Evolutionary conservation across 2,797 vertebrate genomes (phyloP).

Genomic region (Kryptopterus vitreolus): DNA sequence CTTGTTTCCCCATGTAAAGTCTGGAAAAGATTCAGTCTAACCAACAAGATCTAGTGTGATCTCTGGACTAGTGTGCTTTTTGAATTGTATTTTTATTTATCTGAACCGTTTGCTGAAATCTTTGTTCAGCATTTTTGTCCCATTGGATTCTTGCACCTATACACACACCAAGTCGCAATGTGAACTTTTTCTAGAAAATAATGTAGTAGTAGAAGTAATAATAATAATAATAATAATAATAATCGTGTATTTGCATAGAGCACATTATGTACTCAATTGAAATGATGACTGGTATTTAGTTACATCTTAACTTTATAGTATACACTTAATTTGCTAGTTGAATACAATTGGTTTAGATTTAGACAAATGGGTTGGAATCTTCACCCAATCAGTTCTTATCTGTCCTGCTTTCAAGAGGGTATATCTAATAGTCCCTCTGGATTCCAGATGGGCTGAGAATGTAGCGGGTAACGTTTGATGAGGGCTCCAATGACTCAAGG

Average conservation of each 20-base stretch:
- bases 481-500: slow-evolving; percentile 73
- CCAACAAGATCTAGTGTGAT: background rate
- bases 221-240: background rate
- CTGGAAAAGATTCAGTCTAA: background rate
- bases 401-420: slow-evolving; percentile 43
- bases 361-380: background rate
- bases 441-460: slow-evolving; percentile 37
- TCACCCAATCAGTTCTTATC: slow-evolving; percentile 3
- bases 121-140: background rate
- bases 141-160: background rate
- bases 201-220: background rate
- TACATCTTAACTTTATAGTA: background rate
- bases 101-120: background rate
- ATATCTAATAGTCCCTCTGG: slow-evolving; percentile 14
- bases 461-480: slow-evolving; percentile 67
- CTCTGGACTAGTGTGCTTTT: background rate
- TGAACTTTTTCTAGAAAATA: background rate
- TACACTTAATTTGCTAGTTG: background rate
- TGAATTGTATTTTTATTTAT: background rate
- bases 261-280: background rate
- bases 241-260: background rate
- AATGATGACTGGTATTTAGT: background rate
- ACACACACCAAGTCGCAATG: background rate
- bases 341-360: background rate
- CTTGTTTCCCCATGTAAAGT: background rate